Evolutionary conservation across 1,140 invertebrate species (phyloP).

Genomic region (Bactericera cockerelli): DNA sequence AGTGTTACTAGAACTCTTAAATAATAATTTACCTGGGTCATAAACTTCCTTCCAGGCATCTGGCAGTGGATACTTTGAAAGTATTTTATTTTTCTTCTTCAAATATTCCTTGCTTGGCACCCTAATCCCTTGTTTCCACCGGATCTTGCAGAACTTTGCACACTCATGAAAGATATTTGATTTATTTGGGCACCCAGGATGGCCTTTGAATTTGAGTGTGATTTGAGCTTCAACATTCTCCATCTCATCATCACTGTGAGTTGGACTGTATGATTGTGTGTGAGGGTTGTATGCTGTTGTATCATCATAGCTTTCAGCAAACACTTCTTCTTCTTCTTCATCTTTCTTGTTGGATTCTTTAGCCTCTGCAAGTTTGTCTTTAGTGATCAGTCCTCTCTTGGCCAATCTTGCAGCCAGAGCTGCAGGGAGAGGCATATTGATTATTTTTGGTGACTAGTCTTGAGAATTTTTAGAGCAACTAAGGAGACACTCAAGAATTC

Average conservation of each 20-base stretch:
- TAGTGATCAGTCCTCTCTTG: slow-evolving; percentile 59
- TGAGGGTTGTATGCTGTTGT: slow-evolving; percentile 22
- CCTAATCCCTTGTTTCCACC: slow-evolving; percentile 62
- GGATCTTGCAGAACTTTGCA: slow-evolving; percentile 68
- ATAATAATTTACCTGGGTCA: slow-evolving; percentile 56
- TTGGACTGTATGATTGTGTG: not conserved
- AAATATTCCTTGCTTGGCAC: slow-evolving; percentile 60
- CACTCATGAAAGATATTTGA: slow-evolving; percentile 92
- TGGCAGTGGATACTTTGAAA: slow-evolving; percentile 82
- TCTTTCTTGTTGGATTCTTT: slow-evolving; percentile 27
- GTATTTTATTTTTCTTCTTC: slow-evolving; percentile 51
- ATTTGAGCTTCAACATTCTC: slow-evolving; percentile 15
- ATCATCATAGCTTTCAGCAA: slow-evolving; percentile 72
- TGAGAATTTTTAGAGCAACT: too few species aligned
- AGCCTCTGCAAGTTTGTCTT: slow-evolving; percentile 22
- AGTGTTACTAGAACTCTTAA: too few species aligned
- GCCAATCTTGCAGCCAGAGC: slow-evolving; percentile 68
- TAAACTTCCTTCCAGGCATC: slow-evolving; percentile 85
- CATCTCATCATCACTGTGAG: slow-evolving; percentile 15
- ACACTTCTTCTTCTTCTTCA: slow-evolving; percentile 45
- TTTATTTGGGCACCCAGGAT: slow-evolving; percentile 86
- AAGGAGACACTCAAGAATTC: too few species aligned
- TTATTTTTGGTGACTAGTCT: not conserved
- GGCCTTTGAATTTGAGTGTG: slow-evolving; percentile 32
- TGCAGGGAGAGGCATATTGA: slow-evolving; percentile 66